A percentile compares a stretch with the other conserved stretches of the same genome.
Evolutionary conservation across 2,888 invertebrate species (phyloP).

Genomic region (Gisinianus flammeolus): DNA sequence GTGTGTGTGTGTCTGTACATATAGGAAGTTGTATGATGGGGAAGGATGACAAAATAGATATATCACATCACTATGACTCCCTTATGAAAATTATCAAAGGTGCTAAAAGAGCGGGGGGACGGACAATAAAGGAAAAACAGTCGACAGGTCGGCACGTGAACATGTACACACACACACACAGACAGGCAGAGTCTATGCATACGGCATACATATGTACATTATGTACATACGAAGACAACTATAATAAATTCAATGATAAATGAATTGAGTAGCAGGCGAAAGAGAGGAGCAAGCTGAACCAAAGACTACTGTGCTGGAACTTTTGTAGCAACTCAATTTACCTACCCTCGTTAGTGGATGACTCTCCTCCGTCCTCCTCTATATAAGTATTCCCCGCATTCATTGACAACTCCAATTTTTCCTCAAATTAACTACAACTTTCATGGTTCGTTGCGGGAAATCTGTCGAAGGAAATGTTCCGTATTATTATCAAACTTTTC

Average conservation of each 20-base stretch:
- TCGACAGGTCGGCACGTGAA: slow-evolving; percentile 39
- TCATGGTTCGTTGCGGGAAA: slow-evolving; percentile 20
- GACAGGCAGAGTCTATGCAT: too few relatives aligned
- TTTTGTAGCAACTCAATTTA: slow-evolving; percentile 18
- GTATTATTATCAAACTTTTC: too few relatives aligned
- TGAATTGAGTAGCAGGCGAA: slow-evolving; percentile 19
- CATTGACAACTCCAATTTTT: slow-evolving; percentile 31
- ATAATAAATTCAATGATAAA: slow-evolving; percentile 41
- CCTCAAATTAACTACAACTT: slow-evolving; percentile 35
- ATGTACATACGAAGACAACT: too few relatives aligned
- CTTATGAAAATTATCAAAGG: slow-evolving; percentile 22
- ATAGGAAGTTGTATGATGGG: neutral
- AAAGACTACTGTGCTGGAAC: slow-evolving; percentile 17
- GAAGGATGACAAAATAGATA: slow-evolving; percentile 8
- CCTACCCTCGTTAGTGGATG: too few relatives aligned
- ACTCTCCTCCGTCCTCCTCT: slow-evolving; percentile 24
- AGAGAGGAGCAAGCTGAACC: neutral
- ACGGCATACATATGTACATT: neutral
- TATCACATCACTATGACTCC: neutral
- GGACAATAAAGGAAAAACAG: slow-evolving; percentile 28
- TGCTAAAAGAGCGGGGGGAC: slow-evolving; percentile 27
- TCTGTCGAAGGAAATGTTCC: neutral
- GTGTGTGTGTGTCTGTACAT: neutral
- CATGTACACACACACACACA: too few relatives aligned
- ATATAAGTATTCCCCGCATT: slow-evolving; percentile 12